phyloP scores from a whole-genome alignment of 2,113 vertebrate species.

The Varanus salvator region DNA sequence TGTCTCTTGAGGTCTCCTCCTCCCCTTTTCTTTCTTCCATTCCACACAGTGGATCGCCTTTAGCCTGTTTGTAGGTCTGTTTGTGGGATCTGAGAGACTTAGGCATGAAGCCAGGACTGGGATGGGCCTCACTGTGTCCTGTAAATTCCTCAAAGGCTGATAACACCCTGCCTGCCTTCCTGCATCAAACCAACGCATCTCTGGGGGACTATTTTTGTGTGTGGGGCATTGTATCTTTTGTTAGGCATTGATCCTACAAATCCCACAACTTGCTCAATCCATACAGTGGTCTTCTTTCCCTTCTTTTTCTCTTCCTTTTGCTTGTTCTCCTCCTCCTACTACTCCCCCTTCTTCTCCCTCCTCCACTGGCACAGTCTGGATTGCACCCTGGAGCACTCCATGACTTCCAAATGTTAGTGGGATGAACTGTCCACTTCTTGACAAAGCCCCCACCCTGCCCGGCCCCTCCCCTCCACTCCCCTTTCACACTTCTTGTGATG shows the following conservation, averaged over 20 bases:
- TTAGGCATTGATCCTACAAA: background rate
- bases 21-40: slow-evolving; percentile 22
- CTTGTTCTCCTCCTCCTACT: too few species aligned
- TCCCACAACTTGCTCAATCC: background rate
- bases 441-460: too few species aligned
- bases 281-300: background rate
- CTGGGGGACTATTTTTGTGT: too few species aligned
- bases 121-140: slow-evolving; percentile 9
- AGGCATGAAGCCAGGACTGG: background rate
- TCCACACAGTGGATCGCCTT: background rate
- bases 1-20: rapidly evolving
- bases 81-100: background rate
- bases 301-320: background rate
- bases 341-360: too few species aligned
- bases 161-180: too few species aligned
- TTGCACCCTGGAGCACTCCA: background rate
- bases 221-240: too few species aligned
- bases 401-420: background rate
- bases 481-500: background rate
- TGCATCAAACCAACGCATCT: too few species aligned
- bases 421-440: background rate
- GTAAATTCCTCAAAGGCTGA: too few species aligned
- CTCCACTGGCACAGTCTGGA: background rate
- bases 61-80: background rate
- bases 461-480: too few species aligned